These are phyloP conservation scores for Limenitis camilla DNA, from an alignment of 2,888 invertebrate genomes.

Conservation along the genomic window DNA sequence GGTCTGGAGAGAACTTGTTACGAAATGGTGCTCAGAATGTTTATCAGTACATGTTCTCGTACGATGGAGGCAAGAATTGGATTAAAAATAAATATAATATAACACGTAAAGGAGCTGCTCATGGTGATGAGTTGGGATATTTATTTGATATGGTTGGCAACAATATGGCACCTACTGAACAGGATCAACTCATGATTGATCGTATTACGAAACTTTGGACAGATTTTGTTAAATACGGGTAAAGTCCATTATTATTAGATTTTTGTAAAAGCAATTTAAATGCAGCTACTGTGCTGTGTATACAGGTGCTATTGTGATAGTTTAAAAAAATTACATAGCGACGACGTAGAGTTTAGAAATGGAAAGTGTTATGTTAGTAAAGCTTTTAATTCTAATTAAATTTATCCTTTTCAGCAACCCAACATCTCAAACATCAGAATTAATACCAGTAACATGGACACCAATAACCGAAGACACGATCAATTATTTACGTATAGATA, in stretches of 20 bases:
- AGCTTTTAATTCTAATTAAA: not conserved
- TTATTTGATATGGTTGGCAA: slow-evolving; percentile 31
- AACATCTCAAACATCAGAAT: slow-evolving; percentile 35
- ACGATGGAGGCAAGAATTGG: slow-evolving; percentile 42
- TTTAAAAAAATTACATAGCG: not conserved
- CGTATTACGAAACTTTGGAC: slow-evolving; percentile 36
- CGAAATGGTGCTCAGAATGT: slow-evolving; percentile 31
- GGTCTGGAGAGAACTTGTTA: slow-evolving; percentile 36
- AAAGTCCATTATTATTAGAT: slow-evolving; percentile 4
- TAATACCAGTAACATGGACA: slow-evolving; percentile 41
- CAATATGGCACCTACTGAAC: slow-evolving; percentile 23
- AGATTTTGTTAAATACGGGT: slow-evolving; percentile 35
- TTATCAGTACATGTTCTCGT: slow-evolving; percentile 44
- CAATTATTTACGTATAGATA: slow-evolving; percentile 34
- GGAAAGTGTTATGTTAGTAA: not conserved
- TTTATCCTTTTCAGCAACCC: slow-evolving; percentile 31
- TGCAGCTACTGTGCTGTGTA: not conserved
- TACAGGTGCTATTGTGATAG: not conserved
- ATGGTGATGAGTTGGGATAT: slow-evolving; percentile 40
- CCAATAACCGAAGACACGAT: slow-evolving; percentile 29
- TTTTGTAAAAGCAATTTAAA: not conserved
- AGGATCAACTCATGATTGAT: slow-evolving; percentile 35
- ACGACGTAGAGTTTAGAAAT: not conserved
- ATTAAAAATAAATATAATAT: slow-evolving; percentile 29
- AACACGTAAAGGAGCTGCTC: slow-evolving; percentile 28